Base-by-base conservation (phyloP, 2,888 invertebrate species). In the Caenorhabditis becei region DNA sequence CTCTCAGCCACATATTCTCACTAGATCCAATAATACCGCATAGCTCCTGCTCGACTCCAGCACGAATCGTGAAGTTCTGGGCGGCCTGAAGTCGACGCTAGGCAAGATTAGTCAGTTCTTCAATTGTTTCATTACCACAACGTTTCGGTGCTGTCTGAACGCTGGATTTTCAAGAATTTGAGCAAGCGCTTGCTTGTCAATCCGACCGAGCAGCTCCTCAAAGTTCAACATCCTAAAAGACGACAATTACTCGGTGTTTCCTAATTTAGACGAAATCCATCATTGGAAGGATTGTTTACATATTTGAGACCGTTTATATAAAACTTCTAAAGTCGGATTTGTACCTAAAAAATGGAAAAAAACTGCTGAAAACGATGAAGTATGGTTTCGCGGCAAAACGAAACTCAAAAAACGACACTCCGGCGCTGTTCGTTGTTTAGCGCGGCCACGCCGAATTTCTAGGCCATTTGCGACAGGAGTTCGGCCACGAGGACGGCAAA, bases 161-260 rank as follows among this genome's bases (percentile, higher is more conserved):
- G 63, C 23, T 20, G 72, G 54, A 5, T 58, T 59, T 20, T 51
- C 59, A 49, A 58, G 47, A 16, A 53, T 18, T 16, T 69, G 51
- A 3, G 35, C 37, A 3, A 77, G 32, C 8, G 62, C 53, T 49
- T 80, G 69, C 32, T 83, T 80, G 54, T 84, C 84, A 5, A 83
- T 79, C 20, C 84, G 53, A 28, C 81, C 81, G 14, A 81, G 77
- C 26, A 84, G 77, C 24, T 84, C 84, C 4, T 72, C 74, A 18
- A 84, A 79, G 16, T 80, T 65, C 37, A 80, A 16, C 80, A 80
- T 80, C 14, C 72, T 61, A 23, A 44, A 71, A 62, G 10, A 7
- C 32, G 32, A 10, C 5, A 32, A 7, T 32, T 32, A n/a, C n/a
- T n/a, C n/a, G n/a, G n/a, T n/a, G n/a, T n/a, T n/a, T n/a, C n/a